Base-by-base conservation (phyloP, 2,113 vertebrate species). In the Nesoenas mayeri region DNA sequence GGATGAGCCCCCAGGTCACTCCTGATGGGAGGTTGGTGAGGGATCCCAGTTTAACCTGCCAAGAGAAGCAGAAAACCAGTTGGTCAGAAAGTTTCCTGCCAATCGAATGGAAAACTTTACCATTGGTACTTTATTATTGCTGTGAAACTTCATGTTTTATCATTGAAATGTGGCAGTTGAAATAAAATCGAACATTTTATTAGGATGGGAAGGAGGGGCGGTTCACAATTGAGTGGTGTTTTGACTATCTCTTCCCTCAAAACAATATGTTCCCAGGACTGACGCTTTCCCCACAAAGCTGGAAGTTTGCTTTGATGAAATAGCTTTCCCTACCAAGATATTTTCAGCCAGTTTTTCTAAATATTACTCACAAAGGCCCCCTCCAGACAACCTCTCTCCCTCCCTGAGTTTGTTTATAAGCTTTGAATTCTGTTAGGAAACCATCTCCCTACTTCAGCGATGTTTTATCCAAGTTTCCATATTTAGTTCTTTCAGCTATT, bases 401-500 rank as follows among this genome's bases (percentile, higher is more conserved):
- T 91, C 88, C 79, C 72, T 1, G 75, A 77, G 71, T 95, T 97
- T 97, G 95, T 94, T 96, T 96, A 96, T 96, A 90, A 4, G 93
- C 95, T 81, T 92, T 16, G 90, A 94, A 93, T 94, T 92, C 95
- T 81, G n/a, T 91, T 91, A 79, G 93, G 90, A 93, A 96, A 91
- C 81, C 95, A 91, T 95, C 94, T 95, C 96, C 90, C 92, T 81
- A 38, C 88, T 93, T 86, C 90, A n/a, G 95, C 57, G 15, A 53
- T 19, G 88, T 29, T 95, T 94, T 95, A 73, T 96, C 95, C 95
- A 86, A 91, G 83, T 96, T 97, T 90, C 95, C 93, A 94, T 96
- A 96, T 97, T 97, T 97, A 96, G 96, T 92, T 96, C 93, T 94
- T 96, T 64, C 95, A 54, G 84, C 91, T 91, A 79, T 95, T 97